phyloP scores from a whole-genome alignment of 2,797 vertebrate genomes.

The Pangasius krempfi region DNA sequence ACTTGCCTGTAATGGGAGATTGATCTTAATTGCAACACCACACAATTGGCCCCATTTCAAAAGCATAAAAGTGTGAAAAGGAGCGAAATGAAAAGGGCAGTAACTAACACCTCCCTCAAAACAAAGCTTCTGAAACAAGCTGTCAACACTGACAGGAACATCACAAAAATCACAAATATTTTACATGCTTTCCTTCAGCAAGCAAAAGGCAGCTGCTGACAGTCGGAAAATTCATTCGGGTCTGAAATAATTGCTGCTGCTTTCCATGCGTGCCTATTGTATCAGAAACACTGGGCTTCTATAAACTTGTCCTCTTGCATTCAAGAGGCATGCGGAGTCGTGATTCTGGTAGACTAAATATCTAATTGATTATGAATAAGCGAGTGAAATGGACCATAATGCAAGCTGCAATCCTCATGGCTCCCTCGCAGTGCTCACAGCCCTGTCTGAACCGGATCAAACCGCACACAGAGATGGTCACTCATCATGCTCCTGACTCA shows the following conservation, averaged over 20 bases:
- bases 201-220: constrained; percentile 17
- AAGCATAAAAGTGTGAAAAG: constrained; percentile 11
- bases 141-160: constrained; percentile 13
- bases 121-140: constrained; percentile 6
- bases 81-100: constrained; percentile 36
- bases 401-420: constrained; percentile 11
- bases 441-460: constrained; percentile 46
- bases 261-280: background rate
- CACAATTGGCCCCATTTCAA: constrained; percentile 41
- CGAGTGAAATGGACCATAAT: constrained; percentile 44
- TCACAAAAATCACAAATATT: background rate
- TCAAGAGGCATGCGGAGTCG: constrained; percentile 10
- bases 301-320: constrained; percentile 13
- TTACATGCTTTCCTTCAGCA: background rate
- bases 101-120: constrained; percentile 27
- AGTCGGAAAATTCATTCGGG: background rate
- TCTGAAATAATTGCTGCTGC: constrained; percentile 23
- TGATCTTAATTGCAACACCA: constrained; percentile 56
- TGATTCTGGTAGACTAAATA: constrained; percentile 41
- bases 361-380: constrained; percentile 48
- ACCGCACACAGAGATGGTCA: constrained; percentile 25
- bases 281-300: background rate
- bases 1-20: constrained; percentile 55
- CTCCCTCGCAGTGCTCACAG: constrained; percentile 30
- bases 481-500: constrained; percentile 38